These are phyloP conservation scores for Tylochromis polylepis DNA, from an alignment of 2,113 vertebrate genomes.

Conservation along the genomic window DNA sequence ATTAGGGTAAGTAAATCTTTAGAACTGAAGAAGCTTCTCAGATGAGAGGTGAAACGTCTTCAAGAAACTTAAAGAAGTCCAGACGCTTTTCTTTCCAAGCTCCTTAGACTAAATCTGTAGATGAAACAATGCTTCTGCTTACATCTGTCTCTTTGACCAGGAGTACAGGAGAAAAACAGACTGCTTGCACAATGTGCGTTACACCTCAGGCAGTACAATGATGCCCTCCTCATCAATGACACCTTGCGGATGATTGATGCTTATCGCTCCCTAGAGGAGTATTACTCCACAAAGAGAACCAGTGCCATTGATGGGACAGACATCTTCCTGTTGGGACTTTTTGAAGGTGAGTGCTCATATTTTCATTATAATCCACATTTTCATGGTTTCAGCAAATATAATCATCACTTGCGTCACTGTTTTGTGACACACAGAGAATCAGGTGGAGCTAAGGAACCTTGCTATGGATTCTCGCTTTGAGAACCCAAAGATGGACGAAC, in stretches of 20 bases:
- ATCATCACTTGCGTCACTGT: too few species aligned
- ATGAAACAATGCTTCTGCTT: not conserved
- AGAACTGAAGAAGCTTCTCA: too few species aligned
- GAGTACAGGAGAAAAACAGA: constrained; percentile 51
- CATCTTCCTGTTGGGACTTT: constrained; percentile 70
- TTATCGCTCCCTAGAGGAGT: constrained; percentile 70
- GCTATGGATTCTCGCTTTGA: constrained; percentile 49
- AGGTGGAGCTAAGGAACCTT: constrained; percentile 42
- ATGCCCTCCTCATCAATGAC: constrained; percentile 85
- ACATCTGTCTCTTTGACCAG: constrained; percentile 51
- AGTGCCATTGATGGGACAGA: constrained; percentile 64
- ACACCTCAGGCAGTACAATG: constrained; percentile 87
- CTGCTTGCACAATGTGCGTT: constrained; percentile 73
- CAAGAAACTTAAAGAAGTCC: too few species aligned
- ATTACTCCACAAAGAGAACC: constrained; percentile 61
- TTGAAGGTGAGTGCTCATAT: constrained; percentile 67
- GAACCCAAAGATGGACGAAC: constrained; percentile 81
- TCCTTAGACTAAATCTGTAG: not conserved
- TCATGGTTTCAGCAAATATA: not conserved
- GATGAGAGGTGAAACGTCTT: too few species aligned
- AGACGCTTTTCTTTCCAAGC: too few species aligned
- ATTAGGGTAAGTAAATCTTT: not conserved
- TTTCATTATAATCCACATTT: not conserved
- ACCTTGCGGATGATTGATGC: constrained; percentile 81
- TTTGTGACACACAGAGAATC: constrained; percentile 70